phyloP scores from a whole-genome alignment of 1,140 invertebrate species.

The Hylaeus volcanicus region DNA sequence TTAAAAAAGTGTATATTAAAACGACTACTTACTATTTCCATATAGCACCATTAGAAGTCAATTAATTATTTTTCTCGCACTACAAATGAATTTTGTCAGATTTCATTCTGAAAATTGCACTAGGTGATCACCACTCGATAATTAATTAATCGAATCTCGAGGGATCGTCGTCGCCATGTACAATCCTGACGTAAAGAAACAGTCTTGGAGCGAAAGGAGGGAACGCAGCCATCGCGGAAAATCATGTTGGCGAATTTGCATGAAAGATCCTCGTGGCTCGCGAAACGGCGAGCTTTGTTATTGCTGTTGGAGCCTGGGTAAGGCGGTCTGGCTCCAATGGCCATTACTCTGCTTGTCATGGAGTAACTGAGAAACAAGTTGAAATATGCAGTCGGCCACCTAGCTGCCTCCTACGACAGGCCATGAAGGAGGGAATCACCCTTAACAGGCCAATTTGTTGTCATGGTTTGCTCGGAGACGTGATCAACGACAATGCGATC shows the following conservation, averaged over 20 bases:
- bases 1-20: too few species aligned
- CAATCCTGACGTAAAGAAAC: constrained; percentile 9
- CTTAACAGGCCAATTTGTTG: constrained; percentile 64
- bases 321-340: constrained; percentile 53
- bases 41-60: too few species aligned
- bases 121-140: constrained; percentile 4
- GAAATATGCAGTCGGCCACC: constrained; percentile 68
- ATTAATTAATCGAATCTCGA: constrained; percentile 53
- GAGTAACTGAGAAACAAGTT: constrained; percentile 67
- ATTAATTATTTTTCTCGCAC: too few species aligned
- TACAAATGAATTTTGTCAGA: too few species aligned
- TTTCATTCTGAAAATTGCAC: neutral
- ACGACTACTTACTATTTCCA: too few species aligned
- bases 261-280: constrained; percentile 68
- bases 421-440: constrained; percentile 65
- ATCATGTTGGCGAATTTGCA: constrained; percentile 72
- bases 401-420: constrained; percentile 55
- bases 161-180: constrained; percentile 35
- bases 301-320: constrained; percentile 48
- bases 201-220: neutral
- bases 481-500: constrained; percentile 1
- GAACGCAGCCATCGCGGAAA: constrained; percentile 60
- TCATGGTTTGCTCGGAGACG: neutral
- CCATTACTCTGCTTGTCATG: constrained; percentile 71
- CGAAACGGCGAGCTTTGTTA: constrained; percentile 64